These are phyloP conservation scores for Hermodice carunculata DNA, from an alignment of 2,888 invertebrate species.

Conservation along the genomic window DNA sequence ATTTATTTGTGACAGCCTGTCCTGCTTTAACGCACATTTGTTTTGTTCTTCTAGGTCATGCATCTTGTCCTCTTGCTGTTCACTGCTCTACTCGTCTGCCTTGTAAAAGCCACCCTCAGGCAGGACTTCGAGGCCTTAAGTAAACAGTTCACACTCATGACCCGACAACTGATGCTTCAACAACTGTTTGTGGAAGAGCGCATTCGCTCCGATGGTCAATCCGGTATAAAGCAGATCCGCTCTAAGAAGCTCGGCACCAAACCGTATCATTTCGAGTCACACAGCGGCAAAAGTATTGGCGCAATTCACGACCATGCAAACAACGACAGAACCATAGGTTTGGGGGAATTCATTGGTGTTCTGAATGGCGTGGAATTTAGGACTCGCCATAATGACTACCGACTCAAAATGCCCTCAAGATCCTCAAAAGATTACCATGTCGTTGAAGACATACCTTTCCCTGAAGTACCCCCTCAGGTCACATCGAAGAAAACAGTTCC, in stretches of 20 bases:
- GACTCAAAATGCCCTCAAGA: constrained; percentile 16
- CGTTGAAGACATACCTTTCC: constrained; percentile 4
- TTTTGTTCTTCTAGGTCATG: no score
- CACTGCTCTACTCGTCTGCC: no score
- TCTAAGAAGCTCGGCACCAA: constrained; percentile 39
- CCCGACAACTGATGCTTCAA: constrained; percentile 52
- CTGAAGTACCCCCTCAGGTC: constrained; percentile 36
- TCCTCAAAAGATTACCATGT: constrained; percentile 11
- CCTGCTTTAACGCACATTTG: no score
- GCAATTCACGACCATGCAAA: constrained; percentile 52
- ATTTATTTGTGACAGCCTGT: no score
- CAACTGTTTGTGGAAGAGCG: constrained; percentile 47
- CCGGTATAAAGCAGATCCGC: constrained; percentile 44
- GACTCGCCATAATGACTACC: constrained; percentile 37
- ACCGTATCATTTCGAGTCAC: constrained; percentile 39
- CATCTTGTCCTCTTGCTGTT: no score
- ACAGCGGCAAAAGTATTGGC: constrained; percentile 34
- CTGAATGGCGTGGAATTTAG: constrained; percentile 60
- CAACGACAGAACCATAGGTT: constrained; percentile 15
- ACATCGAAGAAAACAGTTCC: constrained; percentile 40
- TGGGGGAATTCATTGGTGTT: constrained; percentile 44
- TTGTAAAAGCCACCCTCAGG: no score
- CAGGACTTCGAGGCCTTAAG: no score
- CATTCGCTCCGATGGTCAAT: constrained; percentile 42
- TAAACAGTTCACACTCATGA: no score